A percentile compares a stretch with the other conserved stretches of the same genome.
Conservation (phyloP, 1,140 invertebrate species). For the Caerostris extrusa region DNA sequence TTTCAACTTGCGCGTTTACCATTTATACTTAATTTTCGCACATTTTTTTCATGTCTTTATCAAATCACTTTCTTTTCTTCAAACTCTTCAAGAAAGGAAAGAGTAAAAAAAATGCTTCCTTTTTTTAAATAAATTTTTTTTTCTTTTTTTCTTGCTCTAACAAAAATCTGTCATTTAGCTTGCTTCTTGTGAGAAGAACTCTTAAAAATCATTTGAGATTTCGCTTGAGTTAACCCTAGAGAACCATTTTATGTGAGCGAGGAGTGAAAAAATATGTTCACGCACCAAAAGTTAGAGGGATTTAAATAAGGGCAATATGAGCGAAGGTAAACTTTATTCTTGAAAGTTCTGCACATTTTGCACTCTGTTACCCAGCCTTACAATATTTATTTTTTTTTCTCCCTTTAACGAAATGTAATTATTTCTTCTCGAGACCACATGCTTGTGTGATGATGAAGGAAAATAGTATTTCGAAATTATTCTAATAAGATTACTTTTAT, state of each 20-base stretch:
- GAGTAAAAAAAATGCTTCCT: neutral
- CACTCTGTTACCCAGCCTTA: neutral
- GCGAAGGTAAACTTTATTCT: slow-evolving; percentile 21
- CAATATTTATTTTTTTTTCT: neutral
- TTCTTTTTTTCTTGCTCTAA: neutral
- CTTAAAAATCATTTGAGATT: slow-evolving; percentile 50
- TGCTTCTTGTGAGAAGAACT: neutral
- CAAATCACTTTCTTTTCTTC: slow-evolving; percentile 62
- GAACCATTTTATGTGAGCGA: slow-evolving; percentile 24
- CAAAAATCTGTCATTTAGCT: slow-evolving; percentile 47
- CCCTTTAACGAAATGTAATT: neutral
- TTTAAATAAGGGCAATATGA: slow-evolving; percentile 51
- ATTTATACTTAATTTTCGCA: slow-evolving; percentile 51
- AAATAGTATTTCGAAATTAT: neutral
- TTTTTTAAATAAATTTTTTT: neutral
- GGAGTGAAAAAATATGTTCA: neutral
- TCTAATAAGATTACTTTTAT: slow-evolving; percentile 12
- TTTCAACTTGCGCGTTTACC: neutral
- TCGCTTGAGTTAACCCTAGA: neutral
- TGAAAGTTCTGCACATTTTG: slow-evolving; percentile 15
- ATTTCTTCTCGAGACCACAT: neutral
- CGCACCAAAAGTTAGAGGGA: slow-evolving; percentile 34
- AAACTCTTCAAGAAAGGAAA: slow-evolving; percentile 14
- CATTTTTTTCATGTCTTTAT: slow-evolving; percentile 53
- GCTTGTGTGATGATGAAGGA: neutral